A percentile compares a stretch with the other conserved stretches of the same genome.
phyloP scores from a whole-genome alignment of 1,140 invertebrate genomes.

The Platorchestia sp. region DNA sequence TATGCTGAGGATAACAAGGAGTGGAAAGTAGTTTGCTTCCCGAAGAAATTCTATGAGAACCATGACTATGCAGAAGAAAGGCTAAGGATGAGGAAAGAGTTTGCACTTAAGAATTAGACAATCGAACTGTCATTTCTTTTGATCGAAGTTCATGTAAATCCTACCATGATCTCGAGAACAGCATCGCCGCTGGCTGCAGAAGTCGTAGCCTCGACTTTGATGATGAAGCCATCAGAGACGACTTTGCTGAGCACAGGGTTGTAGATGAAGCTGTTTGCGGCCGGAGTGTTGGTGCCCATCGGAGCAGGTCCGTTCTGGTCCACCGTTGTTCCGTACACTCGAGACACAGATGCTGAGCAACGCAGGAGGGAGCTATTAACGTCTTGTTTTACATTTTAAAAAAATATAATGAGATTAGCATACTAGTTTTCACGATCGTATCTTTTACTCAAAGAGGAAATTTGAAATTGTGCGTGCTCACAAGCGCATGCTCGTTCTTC shows the following conservation, averaged over 20 bases:
- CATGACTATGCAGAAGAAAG: too few relatives aligned
- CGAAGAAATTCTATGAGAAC: too few relatives aligned
- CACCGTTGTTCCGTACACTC: slow-evolving; percentile 31
- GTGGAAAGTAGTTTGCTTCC: too few relatives aligned
- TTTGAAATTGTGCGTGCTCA: neutral
- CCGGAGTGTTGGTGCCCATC: neutral
- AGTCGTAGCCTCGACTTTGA: slow-evolving; percentile 3
- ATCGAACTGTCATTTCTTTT: neutral
- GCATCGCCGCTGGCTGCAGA: slow-evolving; percentile 16
- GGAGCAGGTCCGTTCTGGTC: neutral
- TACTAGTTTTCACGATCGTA: neutral
- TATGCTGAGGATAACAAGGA: too few relatives aligned
- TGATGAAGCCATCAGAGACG: neutral
- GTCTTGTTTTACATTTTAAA: neutral
- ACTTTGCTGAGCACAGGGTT: neutral
- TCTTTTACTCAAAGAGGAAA: neutral
- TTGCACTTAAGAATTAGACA: too few relatives aligned
- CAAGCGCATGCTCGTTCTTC: too few relatives aligned
- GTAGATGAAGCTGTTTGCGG: neutral
- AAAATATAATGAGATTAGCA: neutral
- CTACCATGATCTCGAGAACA: neutral
- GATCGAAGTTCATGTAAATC: neutral
- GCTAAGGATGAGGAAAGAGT: too few relatives aligned
- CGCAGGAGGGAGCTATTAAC: neutral
- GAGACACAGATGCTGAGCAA: neutral